Percentiles rank a stretch among this genome's conserved stretches.
phyloP scores from a whole-genome alignment of 2,113 vertebrate genomes.

The Crotalus tigris region DNA sequence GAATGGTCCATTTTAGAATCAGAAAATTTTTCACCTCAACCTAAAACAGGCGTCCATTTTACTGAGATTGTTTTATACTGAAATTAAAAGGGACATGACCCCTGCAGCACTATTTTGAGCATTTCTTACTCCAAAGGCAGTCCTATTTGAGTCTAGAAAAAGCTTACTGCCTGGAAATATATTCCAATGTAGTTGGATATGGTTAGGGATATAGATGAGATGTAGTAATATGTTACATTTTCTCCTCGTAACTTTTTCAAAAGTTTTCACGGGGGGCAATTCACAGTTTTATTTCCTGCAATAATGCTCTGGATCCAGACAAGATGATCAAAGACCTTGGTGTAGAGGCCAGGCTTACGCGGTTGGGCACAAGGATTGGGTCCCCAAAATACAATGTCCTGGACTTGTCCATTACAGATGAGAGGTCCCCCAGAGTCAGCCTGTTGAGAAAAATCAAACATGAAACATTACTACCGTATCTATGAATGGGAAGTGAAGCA shows the following conservation, averaged over 20 bases:
- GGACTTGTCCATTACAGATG: conserved; percentile 69
- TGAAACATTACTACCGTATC: neutral
- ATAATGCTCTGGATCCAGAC: conserved; percentile 72
- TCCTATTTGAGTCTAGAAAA: neutral
- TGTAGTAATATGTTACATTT: rapidly evolving
- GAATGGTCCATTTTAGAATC: no score
- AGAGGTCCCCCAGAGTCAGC: conserved; percentile 77
- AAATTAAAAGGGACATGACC: no score
- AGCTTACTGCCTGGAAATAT: neutral
- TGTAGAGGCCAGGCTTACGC: conserved; percentile 70
- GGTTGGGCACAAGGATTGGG: no score
- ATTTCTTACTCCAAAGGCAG: neutral
- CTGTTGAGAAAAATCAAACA: conserved; percentile 44
- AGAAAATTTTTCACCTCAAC: no score
- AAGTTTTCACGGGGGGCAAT: neutral
- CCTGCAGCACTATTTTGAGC: no score
- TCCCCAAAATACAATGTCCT: conserved; percentile 56
- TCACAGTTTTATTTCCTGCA: rapidly evolving
- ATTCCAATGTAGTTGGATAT: neutral
- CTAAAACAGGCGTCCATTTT: no score
- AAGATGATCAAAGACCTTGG: conserved; percentile 71
- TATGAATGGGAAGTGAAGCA: neutral
- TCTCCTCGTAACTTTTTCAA: neutral
- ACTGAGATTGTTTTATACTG: no score
- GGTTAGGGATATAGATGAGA: neutral